These are phyloP conservation scores for Leucoma salicis DNA, from an alignment of 2,888 invertebrate species.

Conservation along the genomic window DNA sequence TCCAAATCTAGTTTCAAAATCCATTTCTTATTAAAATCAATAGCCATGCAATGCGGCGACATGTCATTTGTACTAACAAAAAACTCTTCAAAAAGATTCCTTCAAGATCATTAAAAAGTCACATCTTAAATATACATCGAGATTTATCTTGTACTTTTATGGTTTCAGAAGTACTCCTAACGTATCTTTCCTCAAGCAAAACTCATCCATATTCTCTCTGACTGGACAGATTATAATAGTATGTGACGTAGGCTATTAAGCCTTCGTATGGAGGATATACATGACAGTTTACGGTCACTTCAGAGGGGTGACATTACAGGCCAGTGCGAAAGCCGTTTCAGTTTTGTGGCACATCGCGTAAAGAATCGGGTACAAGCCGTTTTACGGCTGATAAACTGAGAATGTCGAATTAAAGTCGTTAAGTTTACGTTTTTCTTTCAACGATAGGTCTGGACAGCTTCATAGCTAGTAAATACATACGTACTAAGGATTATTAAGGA, in stretches of 20 bases:
- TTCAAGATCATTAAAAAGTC: slow-evolving; percentile 28
- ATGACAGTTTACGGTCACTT: slow-evolving; percentile 40
- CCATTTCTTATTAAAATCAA: too few relatives aligned
- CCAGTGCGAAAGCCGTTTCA: slow-evolving; percentile 9
- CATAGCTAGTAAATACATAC: too few relatives aligned
- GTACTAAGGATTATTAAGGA: too few relatives aligned
- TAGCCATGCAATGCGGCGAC: slow-evolving; percentile 7
- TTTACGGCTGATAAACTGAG: slow-evolving; percentile 13
- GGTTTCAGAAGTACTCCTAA: slow-evolving; percentile 18
- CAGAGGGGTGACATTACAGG: slow-evolving; percentile 21
- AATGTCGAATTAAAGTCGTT: slow-evolving; percentile 14
- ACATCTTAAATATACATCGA: slow-evolving; percentile 33
- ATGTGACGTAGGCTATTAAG: slow-evolving; percentile 13
- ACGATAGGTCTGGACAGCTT: not conserved
- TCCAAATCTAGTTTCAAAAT: too few relatives aligned
- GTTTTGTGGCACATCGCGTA: slow-evolving; percentile 10
- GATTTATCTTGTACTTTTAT: slow-evolving; percentile 32
- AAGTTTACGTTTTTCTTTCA: not conserved
- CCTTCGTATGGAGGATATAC: slow-evolving; percentile 16
- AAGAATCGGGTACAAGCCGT: slow-evolving; percentile 16
- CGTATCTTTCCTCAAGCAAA: slow-evolving; percentile 5
- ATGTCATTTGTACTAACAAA: slow-evolving; percentile 21
- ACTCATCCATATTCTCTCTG: not conserved
- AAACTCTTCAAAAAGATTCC: slow-evolving; percentile 24
- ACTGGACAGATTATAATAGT: slow-evolving; percentile 4